phyloP scores from a whole-genome alignment of 2,888 invertebrate genomes.

The Netelia fuscicornis region DNA sequence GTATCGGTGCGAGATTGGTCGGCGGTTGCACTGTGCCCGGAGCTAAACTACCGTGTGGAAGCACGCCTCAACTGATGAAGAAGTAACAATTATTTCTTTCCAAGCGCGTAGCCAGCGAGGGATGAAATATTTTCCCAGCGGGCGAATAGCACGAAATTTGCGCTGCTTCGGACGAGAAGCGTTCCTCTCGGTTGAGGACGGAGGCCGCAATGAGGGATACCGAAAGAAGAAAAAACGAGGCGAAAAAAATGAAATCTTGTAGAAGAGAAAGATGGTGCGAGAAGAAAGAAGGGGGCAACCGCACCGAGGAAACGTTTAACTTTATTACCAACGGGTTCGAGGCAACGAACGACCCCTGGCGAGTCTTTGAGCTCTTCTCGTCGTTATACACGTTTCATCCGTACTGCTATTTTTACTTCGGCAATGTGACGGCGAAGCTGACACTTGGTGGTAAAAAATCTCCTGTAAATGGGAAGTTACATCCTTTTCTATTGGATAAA shows the following conservation, averaged over 20 bases:
- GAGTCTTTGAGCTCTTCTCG: conserved; percentile 42
- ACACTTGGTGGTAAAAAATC: background rate
- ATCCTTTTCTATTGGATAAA: background rate
- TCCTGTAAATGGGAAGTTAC: background rate
- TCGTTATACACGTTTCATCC: conserved; percentile 61
- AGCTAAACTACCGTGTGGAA: conserved; percentile 63
- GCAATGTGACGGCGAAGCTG: conserved; percentile 2
- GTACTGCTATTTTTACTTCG: conserved; percentile 19
- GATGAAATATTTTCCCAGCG: conserved; percentile 67
- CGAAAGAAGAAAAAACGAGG: conserved; percentile 5
- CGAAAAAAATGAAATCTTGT: conserved; percentile 42
- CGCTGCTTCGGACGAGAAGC: conserved; percentile 39
- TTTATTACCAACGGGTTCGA: conserved; percentile 69
- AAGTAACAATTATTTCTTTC: conserved; percentile 63
- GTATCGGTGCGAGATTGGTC: conserved; percentile 38
- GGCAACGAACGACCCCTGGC: conserved; percentile 64
- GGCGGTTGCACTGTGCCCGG: conserved; percentile 55
- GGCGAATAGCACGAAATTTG: conserved; percentile 62
- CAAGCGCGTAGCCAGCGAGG: conserved; percentile 40
- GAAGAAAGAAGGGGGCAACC: conserved; percentile 51
- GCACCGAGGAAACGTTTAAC: conserved; percentile 67
- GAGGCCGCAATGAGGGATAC: background rate
- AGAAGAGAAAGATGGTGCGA: conserved; percentile 45
- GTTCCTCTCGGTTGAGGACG: conserved; percentile 28
- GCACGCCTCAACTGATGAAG: conserved; percentile 60